Evolutionary conservation across 2,888 invertebrate species (phyloP).

Genomic region (Troides oblongomaculatus): DNA sequence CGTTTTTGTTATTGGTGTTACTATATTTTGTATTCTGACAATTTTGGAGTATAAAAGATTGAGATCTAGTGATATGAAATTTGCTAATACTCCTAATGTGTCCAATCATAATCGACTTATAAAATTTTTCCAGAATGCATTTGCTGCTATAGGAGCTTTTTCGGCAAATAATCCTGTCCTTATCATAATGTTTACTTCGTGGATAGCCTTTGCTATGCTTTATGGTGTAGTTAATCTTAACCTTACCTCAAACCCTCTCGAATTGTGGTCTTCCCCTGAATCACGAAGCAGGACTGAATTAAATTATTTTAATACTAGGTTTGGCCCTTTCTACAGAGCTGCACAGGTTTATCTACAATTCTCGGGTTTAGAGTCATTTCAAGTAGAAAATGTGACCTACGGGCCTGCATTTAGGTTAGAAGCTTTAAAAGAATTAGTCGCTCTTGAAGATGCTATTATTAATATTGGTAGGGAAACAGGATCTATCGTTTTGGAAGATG

Average conservation of each 20-base stretch:
- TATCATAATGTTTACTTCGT: conserved; percentile 82
- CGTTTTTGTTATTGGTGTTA: conserved; percentile 66
- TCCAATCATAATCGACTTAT: conserved; percentile 32
- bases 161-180: conserved; percentile 85
- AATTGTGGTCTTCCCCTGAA: conserved; percentile 93
- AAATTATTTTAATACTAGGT: conserved; percentile 91
- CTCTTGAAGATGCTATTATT: conserved; percentile 84
- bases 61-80: conserved; percentile 21
- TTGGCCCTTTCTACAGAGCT: conserved; percentile 93
- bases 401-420: conserved; percentile 90
- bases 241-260: conserved; percentile 93
- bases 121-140: conserved; percentile 51
- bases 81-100: conserved; percentile 38
- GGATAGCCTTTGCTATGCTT: conserved; percentile 79
- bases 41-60: conserved; percentile 40
- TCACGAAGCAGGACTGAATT: conserved; percentile 91
- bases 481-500: conserved; percentile 70
- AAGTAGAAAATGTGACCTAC: conserved; percentile 73
- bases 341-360: conserved; percentile 92
- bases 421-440: conserved; percentile 86
- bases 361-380: conserved; percentile 68
- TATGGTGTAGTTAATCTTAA: conserved; percentile 84
- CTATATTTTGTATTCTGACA: conserved; percentile 54
- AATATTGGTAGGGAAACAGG: conserved; percentile 79
- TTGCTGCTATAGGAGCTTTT: conserved; percentile 65